A percentile compares a stretch with the other conserved stretches of the same genome.
These are phyloP conservation scores for Caenorhabditis sp. DNA, from an alignment of 2,888 invertebrate genomes.

Conservation along the genomic window DNA sequence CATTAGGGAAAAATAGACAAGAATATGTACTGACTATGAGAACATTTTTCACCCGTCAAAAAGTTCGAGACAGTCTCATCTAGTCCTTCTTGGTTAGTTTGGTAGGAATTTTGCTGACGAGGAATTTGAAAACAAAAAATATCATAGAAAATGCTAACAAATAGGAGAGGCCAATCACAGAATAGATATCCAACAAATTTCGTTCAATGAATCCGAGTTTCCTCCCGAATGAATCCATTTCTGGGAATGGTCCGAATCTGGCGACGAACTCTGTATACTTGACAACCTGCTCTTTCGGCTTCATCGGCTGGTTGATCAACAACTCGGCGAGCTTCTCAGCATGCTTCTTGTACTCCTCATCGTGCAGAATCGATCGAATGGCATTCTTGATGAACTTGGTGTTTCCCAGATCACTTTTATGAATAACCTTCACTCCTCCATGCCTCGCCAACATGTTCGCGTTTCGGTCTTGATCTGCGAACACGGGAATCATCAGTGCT, in stretches of 20 bases:
- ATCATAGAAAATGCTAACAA: not conserved
- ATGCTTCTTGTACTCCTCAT: constrained; percentile 15
- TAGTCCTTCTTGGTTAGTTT: constrained; percentile 24
- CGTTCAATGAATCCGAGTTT: constrained; percentile 19
- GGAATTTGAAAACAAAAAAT: not conserved
- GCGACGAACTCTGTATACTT: constrained; percentile 52
- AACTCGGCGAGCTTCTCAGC: constrained; percentile 29
- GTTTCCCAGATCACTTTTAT: constrained; percentile 46
- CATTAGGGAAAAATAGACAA: no score
- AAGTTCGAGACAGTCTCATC: no score
- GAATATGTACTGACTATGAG: no score
- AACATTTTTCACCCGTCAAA: no score
- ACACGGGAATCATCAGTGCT: constrained; percentile 60
- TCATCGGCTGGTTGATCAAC: constrained; percentile 36
- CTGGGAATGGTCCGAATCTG: constrained; percentile 49
- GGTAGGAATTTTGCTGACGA: not conserved
- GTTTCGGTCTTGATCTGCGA: constrained; percentile 63
- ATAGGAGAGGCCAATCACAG: not conserved
- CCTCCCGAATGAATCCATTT: constrained; percentile 42
- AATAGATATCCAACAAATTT: constrained; percentile 16
- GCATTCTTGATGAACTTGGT: constrained; percentile 14
- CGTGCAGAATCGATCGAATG: constrained; percentile 24
- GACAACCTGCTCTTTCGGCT: constrained; percentile 44
- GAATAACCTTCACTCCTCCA: constrained; percentile 29
- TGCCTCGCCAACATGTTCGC: constrained; percentile 61